Evolutionary conservation across 2,888 invertebrate genomes (phyloP), one percentile per base, ranked within the genome.

Genomic region (Blastobasis lacticolella): DNA sequence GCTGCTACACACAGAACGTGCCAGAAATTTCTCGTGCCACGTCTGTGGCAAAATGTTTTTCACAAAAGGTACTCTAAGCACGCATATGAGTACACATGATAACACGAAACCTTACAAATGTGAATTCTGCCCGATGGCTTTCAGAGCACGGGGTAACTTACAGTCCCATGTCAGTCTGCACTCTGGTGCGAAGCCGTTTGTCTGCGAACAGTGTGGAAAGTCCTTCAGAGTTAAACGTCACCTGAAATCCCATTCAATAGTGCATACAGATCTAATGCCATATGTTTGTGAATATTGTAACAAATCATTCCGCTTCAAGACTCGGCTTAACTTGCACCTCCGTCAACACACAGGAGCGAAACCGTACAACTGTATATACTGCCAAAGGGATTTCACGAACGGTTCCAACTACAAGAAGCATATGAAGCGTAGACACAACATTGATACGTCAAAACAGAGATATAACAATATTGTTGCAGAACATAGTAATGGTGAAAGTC

Each of bases 41-140:
- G 58, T 87, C 0, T 88, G 88, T 5, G 88, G 88, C 0, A 88
- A 88, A 64, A 87, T 85, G 85, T 88, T 88, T 58, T 88, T 78
- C 37, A 87, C 85, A 0, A 87, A 87, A 69, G 88, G 88, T 0
- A 80, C 87, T 0, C 56, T 88, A 1, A 73, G 79, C 4, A 83
- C 83, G 0, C 88, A 88, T 49, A 81, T 88, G 73, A 63, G 73
- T 50, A 84, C 78, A 0, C 88, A 88, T 42, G 85, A 87, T 43
- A 85, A 85, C 0, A 66, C 71, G 0, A 86, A 81, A 47, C 87
- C 81, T 0, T 86, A 65, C 38, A 87, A 88, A 60, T 88, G 88
- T 59, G 82, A 83, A 45, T 84, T 74, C 53, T 88, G 88, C 59
- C 76, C 84, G 0, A 61, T 86, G 69, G 73, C 84, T 0, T 88